Evolutionary conservation across 2,113 vertebrate species (phyloP).

Genomic region (Cyprinodon brontotheroides): DNA sequence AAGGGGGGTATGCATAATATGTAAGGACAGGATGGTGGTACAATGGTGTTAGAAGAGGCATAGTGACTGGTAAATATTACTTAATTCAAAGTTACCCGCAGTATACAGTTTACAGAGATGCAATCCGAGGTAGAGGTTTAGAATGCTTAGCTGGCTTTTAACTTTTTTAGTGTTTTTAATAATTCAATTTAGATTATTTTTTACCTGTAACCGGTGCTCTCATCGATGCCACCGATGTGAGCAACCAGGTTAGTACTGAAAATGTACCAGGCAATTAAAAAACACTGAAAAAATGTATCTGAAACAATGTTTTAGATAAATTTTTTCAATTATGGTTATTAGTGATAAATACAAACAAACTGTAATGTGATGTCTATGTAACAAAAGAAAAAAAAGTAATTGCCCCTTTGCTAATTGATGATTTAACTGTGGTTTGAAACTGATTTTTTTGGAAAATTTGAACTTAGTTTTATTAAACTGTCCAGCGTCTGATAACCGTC

Average conservation of each 20-base stretch:
- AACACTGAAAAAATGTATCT: too few species aligned
- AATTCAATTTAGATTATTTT: too few species aligned
- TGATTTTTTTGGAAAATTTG: too few species aligned
- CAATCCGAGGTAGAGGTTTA: background rate
- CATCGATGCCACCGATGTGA: too few species aligned
- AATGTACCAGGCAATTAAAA: background rate
- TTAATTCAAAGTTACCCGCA: constrained; percentile 8
- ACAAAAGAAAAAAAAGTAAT: background rate
- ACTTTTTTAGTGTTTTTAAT: background rate
- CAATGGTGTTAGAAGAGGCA: constrained; percentile 32
- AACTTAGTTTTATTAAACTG: too few species aligned
- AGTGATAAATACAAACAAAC: too few species aligned
- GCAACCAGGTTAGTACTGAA: background rate
- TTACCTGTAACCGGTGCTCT: too few species aligned
- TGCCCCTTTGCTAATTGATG: too few species aligned
- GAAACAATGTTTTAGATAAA: background rate
- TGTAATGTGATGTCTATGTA: background rate
- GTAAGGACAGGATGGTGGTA: constrained; percentile 20
- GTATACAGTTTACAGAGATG: constrained; percentile 16
- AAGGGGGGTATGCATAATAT: constrained; percentile 28
- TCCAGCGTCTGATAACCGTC: too few species aligned
- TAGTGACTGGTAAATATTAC: constrained; percentile 9
- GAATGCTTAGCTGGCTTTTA: background rate
- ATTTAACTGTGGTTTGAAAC: too few species aligned
- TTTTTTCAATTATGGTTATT: background rate